Evolutionary conservation across 2,888 invertebrate genomes (phyloP), one percentile per base, ranked within the genome.

Genomic region (Fabriciana adippe): DNA sequence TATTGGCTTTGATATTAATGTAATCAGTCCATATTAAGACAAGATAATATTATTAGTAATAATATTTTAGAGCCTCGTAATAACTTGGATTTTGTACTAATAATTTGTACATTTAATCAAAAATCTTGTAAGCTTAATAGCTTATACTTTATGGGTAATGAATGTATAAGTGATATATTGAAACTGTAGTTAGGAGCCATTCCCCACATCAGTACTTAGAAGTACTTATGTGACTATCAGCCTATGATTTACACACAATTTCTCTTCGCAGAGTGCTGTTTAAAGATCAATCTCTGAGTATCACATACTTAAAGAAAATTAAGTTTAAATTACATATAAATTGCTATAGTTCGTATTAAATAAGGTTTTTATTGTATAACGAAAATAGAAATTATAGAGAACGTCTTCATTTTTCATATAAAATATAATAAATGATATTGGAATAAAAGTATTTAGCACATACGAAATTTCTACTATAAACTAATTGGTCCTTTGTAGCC

Each of bases 401-500:
- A 21, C 16, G 16, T 4, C 35, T 35, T 55, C 13, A 47, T 47
- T 13, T 0, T 31, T 26, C n/a, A 48, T 13, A n/a, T 48, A 3
- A 26, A 6, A 59, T 59, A 35, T 8, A 59, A 51, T 60, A 60
- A 35, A 60, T 50, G 4, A 35, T 61, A 15, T 21, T 14, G 18
- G 18, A 61, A 60, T 57, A 35, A 50, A 60, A 35, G 18, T 13
- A 60, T 35, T 41, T 41, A 61, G 18, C 15, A 51, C 50, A 50
- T 51, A 61, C 18, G 35, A 59, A 59, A 61, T 18, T 51, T 35
- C 35, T 51, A 61, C 35, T 35, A 51, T 35, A 61, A 35, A 61
- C 60, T 61, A 61, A 50, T 62, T 67, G 50, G 55, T 56, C 62
- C 77, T 64, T 75, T 75, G 78, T 74, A 11, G 74, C 72, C 74